phyloP scores from a whole-genome alignment of 2,888 invertebrate genomes.

The Ophion ellenae region DNA sequence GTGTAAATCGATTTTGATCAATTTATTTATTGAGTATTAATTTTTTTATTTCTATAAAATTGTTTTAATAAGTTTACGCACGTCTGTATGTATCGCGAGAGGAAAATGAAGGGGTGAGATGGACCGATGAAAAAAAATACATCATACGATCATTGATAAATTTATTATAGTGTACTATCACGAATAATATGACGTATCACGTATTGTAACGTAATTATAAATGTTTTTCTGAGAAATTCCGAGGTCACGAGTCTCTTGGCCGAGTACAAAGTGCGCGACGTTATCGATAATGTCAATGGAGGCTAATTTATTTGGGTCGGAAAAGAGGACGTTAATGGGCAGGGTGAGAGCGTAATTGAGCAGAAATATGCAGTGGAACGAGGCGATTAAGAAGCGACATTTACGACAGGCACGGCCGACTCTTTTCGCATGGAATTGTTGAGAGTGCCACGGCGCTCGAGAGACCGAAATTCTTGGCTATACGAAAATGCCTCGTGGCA shows the following conservation, averaged over 20 bases:
- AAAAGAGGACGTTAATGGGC: slow-evolving; percentile 52
- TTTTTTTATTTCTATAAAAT: too few relatives aligned
- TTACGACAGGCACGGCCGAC: slow-evolving; percentile 37
- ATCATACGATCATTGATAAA: too few relatives aligned
- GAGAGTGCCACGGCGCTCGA: slow-evolving; percentile 19
- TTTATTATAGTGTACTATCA: too few relatives aligned
- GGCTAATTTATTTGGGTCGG: slow-evolving; percentile 27
- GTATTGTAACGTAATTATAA: too few relatives aligned
- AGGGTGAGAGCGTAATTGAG: slow-evolving; percentile 32
- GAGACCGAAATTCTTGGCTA: slow-evolving; percentile 12
- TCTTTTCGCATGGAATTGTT: slow-evolving; percentile 26
- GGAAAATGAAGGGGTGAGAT: too few relatives aligned
- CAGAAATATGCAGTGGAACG: slow-evolving; percentile 26
- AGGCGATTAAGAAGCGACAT: slow-evolving; percentile 45
- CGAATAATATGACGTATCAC: too few relatives aligned
- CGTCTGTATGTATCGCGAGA: too few relatives aligned
- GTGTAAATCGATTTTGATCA: too few relatives aligned
- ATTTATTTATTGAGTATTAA: too few relatives aligned
- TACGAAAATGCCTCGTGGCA: slow-evolving; percentile 20
- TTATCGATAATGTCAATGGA: slow-evolving; percentile 39
- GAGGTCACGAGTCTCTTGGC: neutral
- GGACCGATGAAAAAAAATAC: too few relatives aligned
- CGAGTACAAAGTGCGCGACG: neutral
- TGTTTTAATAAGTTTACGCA: too few relatives aligned
- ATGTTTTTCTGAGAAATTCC: neutral